Evolutionary conservation across 1,140 invertebrate species (phyloP), one percentile per base, ranked within the genome.

Genomic region (Drosophila kurseongensis): DNA sequence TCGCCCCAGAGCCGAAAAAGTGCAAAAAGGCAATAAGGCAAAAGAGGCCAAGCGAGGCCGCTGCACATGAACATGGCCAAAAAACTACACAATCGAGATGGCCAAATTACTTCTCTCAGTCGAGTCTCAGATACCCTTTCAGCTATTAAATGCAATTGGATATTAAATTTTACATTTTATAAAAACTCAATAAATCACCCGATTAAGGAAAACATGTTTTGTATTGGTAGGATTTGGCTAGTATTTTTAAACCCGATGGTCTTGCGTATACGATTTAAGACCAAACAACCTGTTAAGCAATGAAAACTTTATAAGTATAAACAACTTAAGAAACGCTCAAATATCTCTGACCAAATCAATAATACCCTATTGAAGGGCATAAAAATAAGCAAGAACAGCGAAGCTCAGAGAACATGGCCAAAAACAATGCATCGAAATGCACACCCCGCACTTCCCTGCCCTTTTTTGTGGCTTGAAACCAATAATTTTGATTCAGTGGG

Each of bases 401-500:
- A 23, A 32, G 42, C 12, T 16, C 13, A 12, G 36, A 51, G n/a
- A 66, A 63, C 62, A 51, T 65, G 75, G 40, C 74, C 71, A 86
- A 86, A 88, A 89, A 89, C 79, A 88, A 88, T 79, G 66, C 83
- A 88, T 68, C 71, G 67, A 86, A 65, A 72, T 74, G 75, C 75
- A 52, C 23, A 42, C 42, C 54, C 55, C 58, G 10, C 54, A 36
- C 35, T 35, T 32, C 58, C n/a, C 51, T 42, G 52, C 42, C 58
- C 78, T 66, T 58, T 57, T 50, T 71, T 51, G 56, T 69, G 81
- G 50, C 73, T 76, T 71, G 80, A 89, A 91, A 91, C 91, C 91
- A 82, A 92, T 92, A 92, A 92, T 92, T 92, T 92, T 74, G 80
- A 91, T 90, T 85, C 91, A 92, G 75, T 91, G 91, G 82, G 88